Evolutionary conservation across 2,888 invertebrate species (phyloP).

Genomic region (Acronicta leporina): DNA sequence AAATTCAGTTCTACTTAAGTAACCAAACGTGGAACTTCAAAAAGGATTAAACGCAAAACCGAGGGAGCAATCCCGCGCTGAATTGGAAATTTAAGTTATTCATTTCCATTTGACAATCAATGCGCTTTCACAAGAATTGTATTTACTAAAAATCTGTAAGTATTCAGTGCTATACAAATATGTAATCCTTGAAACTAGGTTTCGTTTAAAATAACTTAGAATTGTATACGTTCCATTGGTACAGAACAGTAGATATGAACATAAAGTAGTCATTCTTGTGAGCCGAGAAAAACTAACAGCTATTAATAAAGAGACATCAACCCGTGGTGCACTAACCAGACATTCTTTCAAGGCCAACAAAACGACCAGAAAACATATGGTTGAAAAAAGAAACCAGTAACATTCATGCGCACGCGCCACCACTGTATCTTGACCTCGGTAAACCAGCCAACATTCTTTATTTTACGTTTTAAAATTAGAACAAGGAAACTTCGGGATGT

Average conservation of each 20-base stretch:
- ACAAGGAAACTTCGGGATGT: slow-evolving; percentile 20
- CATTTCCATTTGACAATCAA: slow-evolving; percentile 26
- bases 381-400: slow-evolving; percentile 80
- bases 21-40: slow-evolving; percentile 40
- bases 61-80: slow-evolving; percentile 26
- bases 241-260: slow-evolving; percentile 35
- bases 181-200: slow-evolving; percentile 15
- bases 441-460: slow-evolving; percentile 72
- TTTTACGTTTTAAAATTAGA: slow-evolving; percentile 67
- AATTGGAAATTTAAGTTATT: slow-evolving; percentile 38
- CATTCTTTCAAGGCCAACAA: slow-evolving; percentile 85
- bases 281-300: slow-evolving; percentile 64
- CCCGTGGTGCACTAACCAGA: slow-evolving; percentile 78
- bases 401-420: slow-evolving; percentile 62
- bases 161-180: slow-evolving; percentile 1
- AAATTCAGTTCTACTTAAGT: slow-evolving; percentile 29
- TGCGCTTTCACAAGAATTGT: slow-evolving; percentile 18
- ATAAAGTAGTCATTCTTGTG: slow-evolving; percentile 41
- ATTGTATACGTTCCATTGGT: slow-evolving; percentile 11
- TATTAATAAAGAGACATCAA: slow-evolving; percentile 79
- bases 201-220: slow-evolving; percentile 21
- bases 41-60: slow-evolving; percentile 40
- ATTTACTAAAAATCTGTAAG: slow-evolving; percentile 12
- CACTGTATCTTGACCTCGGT: slow-evolving; percentile 68
- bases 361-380: slow-evolving; percentile 86